Base-by-base conservation (phyloP, 35 echinoderm and acorn worm species). In the Acanthaster planci region DNA sequence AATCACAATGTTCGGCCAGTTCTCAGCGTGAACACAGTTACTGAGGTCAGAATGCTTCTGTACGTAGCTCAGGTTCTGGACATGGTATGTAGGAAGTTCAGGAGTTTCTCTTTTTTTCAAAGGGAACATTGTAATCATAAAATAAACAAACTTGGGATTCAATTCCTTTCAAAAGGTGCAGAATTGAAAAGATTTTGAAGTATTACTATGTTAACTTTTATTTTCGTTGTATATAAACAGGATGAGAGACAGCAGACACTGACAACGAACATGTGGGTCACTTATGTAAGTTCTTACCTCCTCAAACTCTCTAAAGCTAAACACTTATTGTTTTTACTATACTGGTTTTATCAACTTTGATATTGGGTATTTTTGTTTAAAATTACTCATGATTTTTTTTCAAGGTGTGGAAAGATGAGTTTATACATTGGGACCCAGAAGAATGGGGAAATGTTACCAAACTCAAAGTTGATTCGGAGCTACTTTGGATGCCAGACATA, bases 211-310 rank as follows among this genome's bases (percentile, higher is more conserved):
- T 34, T 14, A 30, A 36, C 14, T 3, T 26, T 72, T 72, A 34
- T 26, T 26, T 84, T 64, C 5, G 40, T 55, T 81, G 21, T 47
- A 2, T 81, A 38, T 81, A 19, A 14, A 21, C 60, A 86, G 84
- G 84, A 86, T 44, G 84, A 86, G 52, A 72, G 84, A 42, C 40
- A 51, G 34, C 84, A 86, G 17, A 86, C 84, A 18, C 39, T 86
- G 31, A 86, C 58, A 22, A 86, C 84, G 1, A 86, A 86, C 47
- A 40, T 86, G 67, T 86, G 84, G 84, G 5, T 86, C 8, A 86
- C 84, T 40, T 86, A 76, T 67, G 84, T 86, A 76, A 86, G 84
- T 86, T 52, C 23, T 6, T 35, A 12, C 12, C n/a, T n/a, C 4
- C 12, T 47, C 12, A 47, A 47, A 6, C 12, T 4, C 42, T 6